A percentile compares a stretch with the other conserved stretches of the same genome.
Conservation (phyloP, 2,113 vertebrate genomes). For the Percopsis transmontana region DNA sequence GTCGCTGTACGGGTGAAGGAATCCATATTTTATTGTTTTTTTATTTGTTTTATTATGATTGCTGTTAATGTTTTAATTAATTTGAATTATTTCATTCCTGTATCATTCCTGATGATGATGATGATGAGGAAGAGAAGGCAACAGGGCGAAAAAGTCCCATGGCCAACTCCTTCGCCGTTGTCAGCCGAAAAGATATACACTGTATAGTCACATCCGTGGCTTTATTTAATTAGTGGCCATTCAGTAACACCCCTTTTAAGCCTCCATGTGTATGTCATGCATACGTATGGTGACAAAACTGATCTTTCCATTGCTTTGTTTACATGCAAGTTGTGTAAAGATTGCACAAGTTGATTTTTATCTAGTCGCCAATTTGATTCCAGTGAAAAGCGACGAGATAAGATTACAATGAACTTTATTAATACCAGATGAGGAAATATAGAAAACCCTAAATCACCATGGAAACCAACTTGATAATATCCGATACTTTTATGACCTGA, state of each 20-base stretch:
- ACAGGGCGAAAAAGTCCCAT: slow-evolving; percentile 23
- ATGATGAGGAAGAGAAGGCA: slow-evolving; percentile 5
- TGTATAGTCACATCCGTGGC: slow-evolving; percentile 10
- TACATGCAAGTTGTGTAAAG: too few relatives aligned
- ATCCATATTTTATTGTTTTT: slow-evolving; percentile 58
- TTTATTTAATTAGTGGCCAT: slow-evolving; percentile 6
- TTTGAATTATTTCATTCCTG: slow-evolving; percentile 52
- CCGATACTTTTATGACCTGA: neutral
- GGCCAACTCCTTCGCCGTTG: neutral
- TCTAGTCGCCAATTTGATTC: too few relatives aligned
- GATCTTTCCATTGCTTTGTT: too few relatives aligned
- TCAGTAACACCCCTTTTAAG: neutral
- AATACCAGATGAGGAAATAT: neutral
- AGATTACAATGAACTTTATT: too few relatives aligned
- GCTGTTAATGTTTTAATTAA: slow-evolving; percentile 52
- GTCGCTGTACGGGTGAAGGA: slow-evolving; percentile 55
- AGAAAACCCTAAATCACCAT: neutral
- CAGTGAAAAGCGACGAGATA: too few relatives aligned
- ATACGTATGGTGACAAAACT: neutral
- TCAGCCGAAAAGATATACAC: slow-evolving; percentile 25
- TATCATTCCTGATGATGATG: slow-evolving; percentile 23
- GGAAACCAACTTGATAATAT: neutral
- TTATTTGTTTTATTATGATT: slow-evolving; percentile 46
- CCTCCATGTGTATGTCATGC: slow-evolving; percentile 7
- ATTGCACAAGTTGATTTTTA: too few relatives aligned